Base-by-base conservation (phyloP, 2,888 invertebrate genomes). In the Apamea epomidion region DNA sequence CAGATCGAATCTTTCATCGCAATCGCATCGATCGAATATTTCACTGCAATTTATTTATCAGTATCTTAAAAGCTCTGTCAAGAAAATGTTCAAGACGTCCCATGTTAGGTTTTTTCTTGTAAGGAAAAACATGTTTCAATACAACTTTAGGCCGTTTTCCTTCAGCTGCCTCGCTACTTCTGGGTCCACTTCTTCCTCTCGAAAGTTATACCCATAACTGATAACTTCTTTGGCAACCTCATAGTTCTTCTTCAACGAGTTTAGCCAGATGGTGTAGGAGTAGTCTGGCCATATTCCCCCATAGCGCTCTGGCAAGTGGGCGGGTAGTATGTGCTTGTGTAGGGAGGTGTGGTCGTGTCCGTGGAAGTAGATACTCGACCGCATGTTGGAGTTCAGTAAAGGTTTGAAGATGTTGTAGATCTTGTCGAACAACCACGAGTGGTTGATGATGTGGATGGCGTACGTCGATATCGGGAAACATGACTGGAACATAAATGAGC, bases 391-490 rank as follows among this genome's bases (percentile, higher is more conserved):
- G 91, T 98, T 98, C 45, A 99, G 95, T 45, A 99, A 96, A 0
- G 98, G 98, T 90, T 98, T 98, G 94, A 99, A 98, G 32, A 98
- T 97, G 86, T 97, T 98, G 93, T 98, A 98, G 74, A 98, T 98
- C 85, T 98, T 98, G 93, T 98, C 98, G 92, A 98, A 98, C 14
- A 98, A 94, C 98, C 98, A 98, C 1, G 98, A 98, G 92, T 98
- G 98, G 93, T 98, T 98, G 60, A 98, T 97, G 74, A 99, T 97
- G 94, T 99, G 98, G 78, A 98, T 97, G 0, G 98, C 98, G 86
- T 98, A 96, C 0, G 98, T 98, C 74, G 97, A 98, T 91, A 98
- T 97, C 0, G 98, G 98, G 93, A 98, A 98, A 76, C 98, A 97
- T 0, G 98, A 98, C 98, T 98, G 94, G 16, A 94, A 82, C 18